Evolutionary conservation across 2,888 invertebrate genomes (phyloP).

Genomic region (Steinernema carpocapsae): DNA sequence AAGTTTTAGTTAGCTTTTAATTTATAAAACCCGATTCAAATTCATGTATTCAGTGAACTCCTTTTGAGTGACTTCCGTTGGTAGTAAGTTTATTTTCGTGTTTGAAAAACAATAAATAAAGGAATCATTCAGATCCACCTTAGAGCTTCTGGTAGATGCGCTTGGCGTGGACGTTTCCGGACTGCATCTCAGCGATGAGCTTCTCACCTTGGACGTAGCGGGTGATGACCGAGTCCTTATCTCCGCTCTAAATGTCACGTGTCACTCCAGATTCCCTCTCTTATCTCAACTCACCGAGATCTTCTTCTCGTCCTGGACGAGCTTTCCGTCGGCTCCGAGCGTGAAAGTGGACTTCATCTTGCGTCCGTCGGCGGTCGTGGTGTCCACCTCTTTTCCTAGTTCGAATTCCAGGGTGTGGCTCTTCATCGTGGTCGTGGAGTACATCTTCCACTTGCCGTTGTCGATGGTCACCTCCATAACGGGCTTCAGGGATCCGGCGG

Average conservation of each 20-base stretch:
- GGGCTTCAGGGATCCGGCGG: constrained; percentile 40
- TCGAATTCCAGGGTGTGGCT: constrained; percentile 39
- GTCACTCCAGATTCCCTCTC: background rate
- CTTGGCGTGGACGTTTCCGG: constrained; percentile 36
- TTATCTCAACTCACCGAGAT: constrained; percentile 39
- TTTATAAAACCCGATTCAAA: too few species aligned
- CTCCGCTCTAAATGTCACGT: constrained; percentile 41
- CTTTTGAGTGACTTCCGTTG: too few species aligned
- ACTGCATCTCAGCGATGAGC: constrained; percentile 38
- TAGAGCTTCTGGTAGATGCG: constrained; percentile 33
- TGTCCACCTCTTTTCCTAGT: constrained; percentile 41
- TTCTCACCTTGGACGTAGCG: constrained; percentile 44
- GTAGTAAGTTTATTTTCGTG: background rate
- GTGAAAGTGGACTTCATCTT: constrained; percentile 40
- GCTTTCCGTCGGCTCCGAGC: constrained; percentile 24
- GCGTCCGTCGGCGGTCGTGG: constrained; percentile 44
- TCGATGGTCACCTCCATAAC: constrained; percentile 38
- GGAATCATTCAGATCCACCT: background rate
- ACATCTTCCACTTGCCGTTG: constrained; percentile 39
- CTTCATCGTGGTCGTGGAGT: constrained; percentile 42
- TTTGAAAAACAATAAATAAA: background rate
- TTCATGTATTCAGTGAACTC: too few species aligned
- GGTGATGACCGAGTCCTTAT: constrained; percentile 36
- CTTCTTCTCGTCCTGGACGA: constrained; percentile 29
- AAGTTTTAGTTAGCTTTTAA: too few species aligned